Evolutionary conservation across 2,797 vertebrate genomes (phyloP), one percentile per base, ranked within the genome.

Genomic region (Enteromius afrohamiltoni): DNA sequence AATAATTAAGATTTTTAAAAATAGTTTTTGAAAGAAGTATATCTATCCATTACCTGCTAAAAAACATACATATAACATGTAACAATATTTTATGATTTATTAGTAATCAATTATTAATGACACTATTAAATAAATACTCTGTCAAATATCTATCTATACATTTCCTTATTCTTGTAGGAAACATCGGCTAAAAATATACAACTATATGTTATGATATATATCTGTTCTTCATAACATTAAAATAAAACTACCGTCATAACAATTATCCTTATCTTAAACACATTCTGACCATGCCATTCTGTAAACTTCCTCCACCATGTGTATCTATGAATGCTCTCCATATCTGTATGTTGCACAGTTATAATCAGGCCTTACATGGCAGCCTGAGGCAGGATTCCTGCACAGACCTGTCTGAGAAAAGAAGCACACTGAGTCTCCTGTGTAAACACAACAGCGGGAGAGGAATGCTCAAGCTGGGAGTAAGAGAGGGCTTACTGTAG

Each of bases 351-450:
- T 77, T 85, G 34, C 19, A 2, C 62, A 11, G 51, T 68, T 55
- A 77, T 88, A 83, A 93, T 91, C 92, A 92, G 90, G 85, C 94
- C 94, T 92, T 95, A 95, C 94, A 95, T 94, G 94, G 95, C 92
- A 93, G 91, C 83, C 80, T 89, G 89, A 90, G 88, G 90, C 90
- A 91, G 85, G 91, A 90, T 90, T 89, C 91, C 91, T 88, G 91
- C 91, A 90, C 89, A 88, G 89, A 85, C 91, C 88, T 91, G 91
- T 85, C 81, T 86, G 83, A 85, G 91, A 92, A 91, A 92, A 90
- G 90, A 90, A 90, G 87, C 88, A 92, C 92, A 91, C 90, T 88
- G 91, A 90, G 85, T 77, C 64, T 86, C 34, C 86, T 64, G 76
- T 88, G 79, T 89, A 89, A 89, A 89, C 86, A 89, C 55, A 67